These are phyloP conservation scores for Drosophila ohnishii DNA, from an alignment of 1,140 invertebrate species.

Conservation along the genomic window DNA sequence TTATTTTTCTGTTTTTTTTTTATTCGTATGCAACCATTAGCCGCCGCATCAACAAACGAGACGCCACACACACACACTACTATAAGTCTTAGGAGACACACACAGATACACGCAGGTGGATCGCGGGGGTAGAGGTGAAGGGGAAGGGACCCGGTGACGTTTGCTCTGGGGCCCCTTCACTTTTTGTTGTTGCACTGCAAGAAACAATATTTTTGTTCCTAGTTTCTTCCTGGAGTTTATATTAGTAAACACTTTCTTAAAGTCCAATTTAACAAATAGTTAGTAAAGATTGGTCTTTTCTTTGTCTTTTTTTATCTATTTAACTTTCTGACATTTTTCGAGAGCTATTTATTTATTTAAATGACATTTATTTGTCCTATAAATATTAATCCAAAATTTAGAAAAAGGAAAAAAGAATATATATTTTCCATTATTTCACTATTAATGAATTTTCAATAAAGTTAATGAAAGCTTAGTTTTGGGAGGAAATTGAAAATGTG, in stretches of 20 bases:
- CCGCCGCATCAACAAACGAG: conserved; percentile 56
- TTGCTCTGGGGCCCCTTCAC: conserved; percentile 72
- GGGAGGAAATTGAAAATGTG: neutral
- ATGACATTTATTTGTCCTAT: too few relatives aligned
- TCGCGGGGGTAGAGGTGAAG: conserved; percentile 23
- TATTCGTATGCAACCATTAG: conserved; percentile 58
- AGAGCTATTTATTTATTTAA: too few relatives aligned
- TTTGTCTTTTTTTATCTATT: too few relatives aligned
- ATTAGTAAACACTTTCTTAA: neutral
- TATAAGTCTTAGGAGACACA: conserved; percentile 28
- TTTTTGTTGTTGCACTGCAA: conserved; percentile 57
- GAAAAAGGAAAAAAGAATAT: too few relatives aligned
- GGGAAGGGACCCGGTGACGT: conserved; percentile 54
- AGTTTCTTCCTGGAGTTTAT: too few relatives aligned
- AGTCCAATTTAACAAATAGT: neutral
- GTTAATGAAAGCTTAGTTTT: neutral
- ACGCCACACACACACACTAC: conserved; percentile 51
- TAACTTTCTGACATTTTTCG: too few relatives aligned
- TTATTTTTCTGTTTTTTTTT: conserved; percentile 20
- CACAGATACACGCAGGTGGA: conserved; percentile 35
- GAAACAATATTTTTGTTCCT: neutral
- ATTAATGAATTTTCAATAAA: neutral
- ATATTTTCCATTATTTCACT: too few relatives aligned
- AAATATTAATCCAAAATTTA: too few relatives aligned
- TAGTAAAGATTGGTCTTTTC: too few relatives aligned